phyloP scores from a whole-genome alignment of 2,113 vertebrate genomes.

The Cyanocitta stelleri region DNA sequence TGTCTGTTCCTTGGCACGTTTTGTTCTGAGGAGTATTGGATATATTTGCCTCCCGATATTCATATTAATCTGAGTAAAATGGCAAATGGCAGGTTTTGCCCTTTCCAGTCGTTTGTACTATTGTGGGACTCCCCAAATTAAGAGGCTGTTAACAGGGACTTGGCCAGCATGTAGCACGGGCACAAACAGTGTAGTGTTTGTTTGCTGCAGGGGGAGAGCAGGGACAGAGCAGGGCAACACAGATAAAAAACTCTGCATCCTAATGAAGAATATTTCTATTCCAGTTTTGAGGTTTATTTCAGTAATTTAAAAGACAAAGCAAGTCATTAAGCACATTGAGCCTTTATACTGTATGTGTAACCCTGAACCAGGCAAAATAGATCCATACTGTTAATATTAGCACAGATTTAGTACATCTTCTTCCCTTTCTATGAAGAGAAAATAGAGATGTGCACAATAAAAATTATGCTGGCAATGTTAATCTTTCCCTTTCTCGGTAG shows the following conservation, averaged over 20 bases:
- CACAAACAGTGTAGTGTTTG: not conserved
- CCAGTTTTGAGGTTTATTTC: not conserved
- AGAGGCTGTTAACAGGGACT: not conserved
- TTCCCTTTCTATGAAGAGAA: not conserved
- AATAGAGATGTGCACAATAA: too few relatives aligned
- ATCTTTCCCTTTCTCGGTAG: not conserved
- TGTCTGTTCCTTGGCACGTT: too few relatives aligned
- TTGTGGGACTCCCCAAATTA: not conserved
- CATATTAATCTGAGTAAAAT: conserved; percentile 9
- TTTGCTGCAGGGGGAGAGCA: not conserved
- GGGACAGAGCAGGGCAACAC: not conserved
- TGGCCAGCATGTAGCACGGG: not conserved
- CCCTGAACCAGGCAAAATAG: not conserved
- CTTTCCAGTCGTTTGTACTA: not conserved
- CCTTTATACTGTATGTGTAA: rapidly evolving
- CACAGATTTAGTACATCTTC: not conserved
- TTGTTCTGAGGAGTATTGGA: not conserved
- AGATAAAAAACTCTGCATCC: not conserved
- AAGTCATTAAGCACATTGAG: not conserved
- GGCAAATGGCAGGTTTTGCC: not conserved
- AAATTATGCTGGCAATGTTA: not conserved
- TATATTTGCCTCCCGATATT: not conserved
- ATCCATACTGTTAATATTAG: not conserved
- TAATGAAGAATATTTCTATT: not conserved
- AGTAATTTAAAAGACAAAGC: not conserved